Evolutionary conservation across 2,797 vertebrate genomes (phyloP), one percentile per base, ranked within the genome.

Genomic region (Leptoclinus maculatus): DNA sequence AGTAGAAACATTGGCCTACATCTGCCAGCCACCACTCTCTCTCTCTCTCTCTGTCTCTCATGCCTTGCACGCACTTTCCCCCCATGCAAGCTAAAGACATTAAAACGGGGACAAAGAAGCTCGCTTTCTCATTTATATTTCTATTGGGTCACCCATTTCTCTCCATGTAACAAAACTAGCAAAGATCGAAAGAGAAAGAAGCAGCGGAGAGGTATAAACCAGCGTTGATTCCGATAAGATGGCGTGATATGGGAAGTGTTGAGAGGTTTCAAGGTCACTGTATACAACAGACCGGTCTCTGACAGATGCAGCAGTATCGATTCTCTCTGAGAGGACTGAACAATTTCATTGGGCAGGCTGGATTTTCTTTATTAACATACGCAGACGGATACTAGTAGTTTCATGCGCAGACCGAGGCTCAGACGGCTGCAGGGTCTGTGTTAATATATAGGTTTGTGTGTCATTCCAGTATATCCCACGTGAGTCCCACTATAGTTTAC

Each of bases 1-100:
- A 89, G 89, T 89, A 90, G 90, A 93, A 91, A 90, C 69, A 92
- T 91, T 88, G 91, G 80, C 93, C 91, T 91, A 91, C 84, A 90
- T 92, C 71, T 25, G 1, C 66, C 76, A 8, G 27, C 66, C 58
- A 49, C 64, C 56, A 59, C 66, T 54, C 76, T 81, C 76, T 54
- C 41, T 16, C 41, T 43, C 41, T 5, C 4, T 5, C 41, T 32
- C 29, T 32, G 6, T 1, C 1, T 34, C 29, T 47, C 38, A 56
- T 70, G 65, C 59, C 27, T 75, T 21, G 29, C 66, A 78, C 66
- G 71, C 66, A 60, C 57, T 47, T 73, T 53, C 47, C 32, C 72
- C 62, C 70, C 59, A 43, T 82, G 62, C 54, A 79, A 62, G 43
- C 57, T 47, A 4, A 78, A 80, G 49, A 60, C 69, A 67, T 75